These are phyloP conservation scores for Notolepis coatsorum DNA, from an alignment of 2,797 vertebrate species.

Conservation along the genomic window DNA sequence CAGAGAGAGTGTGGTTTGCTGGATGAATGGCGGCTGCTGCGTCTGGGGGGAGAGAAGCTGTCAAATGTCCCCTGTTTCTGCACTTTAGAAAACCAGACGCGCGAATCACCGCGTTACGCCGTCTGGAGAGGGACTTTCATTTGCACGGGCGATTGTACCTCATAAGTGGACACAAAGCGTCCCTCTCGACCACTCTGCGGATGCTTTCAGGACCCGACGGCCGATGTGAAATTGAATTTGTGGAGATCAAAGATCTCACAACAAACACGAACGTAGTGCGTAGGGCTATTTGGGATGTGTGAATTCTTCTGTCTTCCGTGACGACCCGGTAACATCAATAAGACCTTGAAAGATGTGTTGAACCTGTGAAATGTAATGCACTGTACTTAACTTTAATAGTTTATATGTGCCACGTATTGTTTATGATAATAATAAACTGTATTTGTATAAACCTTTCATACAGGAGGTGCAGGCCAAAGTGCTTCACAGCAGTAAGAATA, in stretches of 20 bases:
- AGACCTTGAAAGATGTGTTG: neutral
- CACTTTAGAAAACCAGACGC: constrained; percentile 40
- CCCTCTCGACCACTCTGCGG: constrained; percentile 7
- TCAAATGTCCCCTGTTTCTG: constrained; percentile 41
- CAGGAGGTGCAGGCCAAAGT: too few species aligned
- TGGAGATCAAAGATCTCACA: neutral
- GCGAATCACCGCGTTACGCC: constrained; percentile 37
- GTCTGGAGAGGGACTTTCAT: constrained; percentile 23
- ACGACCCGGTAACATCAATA: neutral
- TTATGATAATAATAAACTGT: neutral
- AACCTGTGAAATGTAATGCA: neutral
- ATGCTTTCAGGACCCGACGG: constrained; percentile 20
- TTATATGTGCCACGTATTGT: neutral
- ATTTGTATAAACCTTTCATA: too few species aligned
- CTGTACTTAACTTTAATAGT: neutral
- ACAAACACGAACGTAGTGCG: constrained; percentile 3
- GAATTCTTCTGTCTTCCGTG: neutral
- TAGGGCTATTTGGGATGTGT: neutral
- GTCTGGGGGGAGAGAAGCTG: constrained; percentile 33
- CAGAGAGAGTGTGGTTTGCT: constrained; percentile 26
- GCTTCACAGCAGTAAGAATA: too few species aligned
- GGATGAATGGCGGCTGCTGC: constrained; percentile 45
- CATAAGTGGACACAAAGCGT: constrained; percentile 44
- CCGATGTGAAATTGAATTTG: constrained; percentile 11
- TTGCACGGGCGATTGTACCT: constrained; percentile 32